A percentile compares a stretch with the other conserved stretches of the same genome.
Evolutionary conservation across 2,113 vertebrate species (phyloP).

Genomic region (Coryphaenoides rupestris): DNA sequence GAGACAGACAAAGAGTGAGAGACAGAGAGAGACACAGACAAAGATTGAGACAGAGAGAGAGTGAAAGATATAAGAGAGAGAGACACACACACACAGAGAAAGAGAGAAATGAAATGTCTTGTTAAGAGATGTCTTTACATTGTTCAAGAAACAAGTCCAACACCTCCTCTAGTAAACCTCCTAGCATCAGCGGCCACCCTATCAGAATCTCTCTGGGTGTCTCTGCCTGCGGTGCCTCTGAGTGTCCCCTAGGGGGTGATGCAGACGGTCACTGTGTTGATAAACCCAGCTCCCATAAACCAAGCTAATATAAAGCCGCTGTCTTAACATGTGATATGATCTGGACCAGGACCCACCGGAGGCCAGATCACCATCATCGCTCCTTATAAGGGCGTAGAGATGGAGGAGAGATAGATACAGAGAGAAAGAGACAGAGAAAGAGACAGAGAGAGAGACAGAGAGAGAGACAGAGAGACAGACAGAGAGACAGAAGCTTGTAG

Average conservation of each 20-base stretch:
- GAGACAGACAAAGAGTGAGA: not conserved
- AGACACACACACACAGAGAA: too few species aligned
- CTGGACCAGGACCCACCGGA: slow-evolving; percentile 21
- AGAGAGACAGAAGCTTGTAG: slow-evolving; percentile 31
- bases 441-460: slow-evolving; percentile 10
- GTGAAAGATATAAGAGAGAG: too few species aligned
- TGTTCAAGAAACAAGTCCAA: too few species aligned
- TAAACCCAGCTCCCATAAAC: not conserved
- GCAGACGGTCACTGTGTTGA: too few species aligned
- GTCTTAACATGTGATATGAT: slow-evolving; percentile 31
- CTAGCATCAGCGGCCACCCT: too few species aligned
- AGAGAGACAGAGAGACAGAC: slow-evolving; percentile 62
- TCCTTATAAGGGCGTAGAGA: slow-evolving; percentile 39
- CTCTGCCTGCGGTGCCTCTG: too few species aligned
- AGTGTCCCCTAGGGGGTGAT: too few species aligned
- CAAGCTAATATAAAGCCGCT: slow-evolving; percentile 4
- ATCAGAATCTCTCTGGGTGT: too few species aligned
- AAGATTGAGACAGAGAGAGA: too few species aligned
- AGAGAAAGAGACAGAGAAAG: not conserved
- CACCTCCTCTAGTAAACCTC: too few species aligned
- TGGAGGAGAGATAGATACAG: not conserved
- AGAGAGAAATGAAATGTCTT: too few species aligned
- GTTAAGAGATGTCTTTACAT: too few species aligned
- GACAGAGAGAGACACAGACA: not conserved
- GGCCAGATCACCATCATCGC: slow-evolving; percentile 23